These are phyloP conservation scores for Oceanodroma leucorhoa DNA, from an alignment of 2,797 vertebrate species.

Conservation along the genomic window DNA sequence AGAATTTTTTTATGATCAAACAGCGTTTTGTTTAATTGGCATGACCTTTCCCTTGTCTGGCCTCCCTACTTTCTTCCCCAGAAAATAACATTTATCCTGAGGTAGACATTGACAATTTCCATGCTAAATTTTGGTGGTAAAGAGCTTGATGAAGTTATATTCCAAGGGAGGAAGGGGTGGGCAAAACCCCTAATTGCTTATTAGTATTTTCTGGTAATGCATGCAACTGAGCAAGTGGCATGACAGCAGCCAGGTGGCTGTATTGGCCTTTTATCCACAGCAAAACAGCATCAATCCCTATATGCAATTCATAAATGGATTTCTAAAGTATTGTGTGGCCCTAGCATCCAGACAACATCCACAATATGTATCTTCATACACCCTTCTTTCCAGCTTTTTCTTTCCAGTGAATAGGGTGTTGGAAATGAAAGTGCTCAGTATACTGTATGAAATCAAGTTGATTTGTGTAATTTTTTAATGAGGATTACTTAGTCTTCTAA, in stretches of 20 bases:
- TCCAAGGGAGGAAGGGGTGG: background rate
- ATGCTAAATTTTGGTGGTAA: background rate
- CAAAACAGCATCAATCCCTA: background rate
- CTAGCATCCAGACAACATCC: background rate
- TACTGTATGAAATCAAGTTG: background rate
- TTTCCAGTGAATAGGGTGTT: background rate
- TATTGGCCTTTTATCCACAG: background rate
- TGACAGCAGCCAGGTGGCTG: background rate
- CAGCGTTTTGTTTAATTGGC: background rate
- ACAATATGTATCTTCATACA: background rate
- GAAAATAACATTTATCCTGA: background rate
- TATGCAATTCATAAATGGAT: background rate
- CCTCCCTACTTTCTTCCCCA: background rate
- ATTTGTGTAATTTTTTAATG: background rate
- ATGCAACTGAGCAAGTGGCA: background rate
- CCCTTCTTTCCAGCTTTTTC: background rate
- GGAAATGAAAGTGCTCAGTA: background rate
- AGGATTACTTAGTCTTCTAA: background rate
- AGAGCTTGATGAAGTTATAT: background rate
- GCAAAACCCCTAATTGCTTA: background rate
- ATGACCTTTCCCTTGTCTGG: background rate
- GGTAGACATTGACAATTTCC: background rate
- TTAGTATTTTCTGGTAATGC: background rate
- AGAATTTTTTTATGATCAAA: background rate
- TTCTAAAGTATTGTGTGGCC: background rate